phyloP scores from a whole-genome alignment of 2,797 vertebrate genomes.

The Oreonectes daqikongensis region DNA sequence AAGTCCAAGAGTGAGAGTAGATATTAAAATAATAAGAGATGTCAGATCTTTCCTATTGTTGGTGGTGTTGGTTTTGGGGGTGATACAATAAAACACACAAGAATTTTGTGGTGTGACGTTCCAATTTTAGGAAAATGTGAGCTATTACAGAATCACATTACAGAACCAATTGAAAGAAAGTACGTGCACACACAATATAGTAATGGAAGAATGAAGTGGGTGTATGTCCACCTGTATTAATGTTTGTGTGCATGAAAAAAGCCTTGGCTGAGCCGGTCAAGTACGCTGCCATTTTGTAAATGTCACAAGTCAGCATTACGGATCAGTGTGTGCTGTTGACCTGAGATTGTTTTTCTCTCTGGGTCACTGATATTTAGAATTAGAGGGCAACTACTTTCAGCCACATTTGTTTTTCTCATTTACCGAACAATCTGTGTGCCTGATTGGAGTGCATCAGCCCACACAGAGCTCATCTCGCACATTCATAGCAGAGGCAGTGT shows the following conservation, averaged over 20 bases:
- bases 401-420: conserved; percentile 33
- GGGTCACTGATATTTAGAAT: conserved; percentile 34
- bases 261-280: neutral
- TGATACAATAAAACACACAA: neutral
- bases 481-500: neutral
- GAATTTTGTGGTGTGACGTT: neutral
- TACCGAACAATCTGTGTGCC: conserved; percentile 11
- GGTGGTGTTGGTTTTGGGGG: neutral
- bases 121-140: neutral
- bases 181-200: neutral
- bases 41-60: neutral
- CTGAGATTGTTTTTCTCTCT: conserved; percentile 10
- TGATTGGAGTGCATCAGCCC: neutral
- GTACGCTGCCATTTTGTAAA: conserved; percentile 32
- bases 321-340: conserved; percentile 35
- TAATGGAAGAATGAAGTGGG: neutral
- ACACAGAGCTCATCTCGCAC: conserved; percentile 20
- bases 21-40: no score
- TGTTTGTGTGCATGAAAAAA: conserved; percentile 8
- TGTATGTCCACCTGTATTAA: neutral
- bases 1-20: no score
- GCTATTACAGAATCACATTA: neutral
- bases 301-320: conserved; percentile 22
- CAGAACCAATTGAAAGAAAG: neutral
- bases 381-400: conserved; percentile 8